Evolutionary conservation across 2,113 vertebrate species (phyloP), one percentile per base, ranked within the genome.

Genomic region (Perccottus glenii): DNA sequence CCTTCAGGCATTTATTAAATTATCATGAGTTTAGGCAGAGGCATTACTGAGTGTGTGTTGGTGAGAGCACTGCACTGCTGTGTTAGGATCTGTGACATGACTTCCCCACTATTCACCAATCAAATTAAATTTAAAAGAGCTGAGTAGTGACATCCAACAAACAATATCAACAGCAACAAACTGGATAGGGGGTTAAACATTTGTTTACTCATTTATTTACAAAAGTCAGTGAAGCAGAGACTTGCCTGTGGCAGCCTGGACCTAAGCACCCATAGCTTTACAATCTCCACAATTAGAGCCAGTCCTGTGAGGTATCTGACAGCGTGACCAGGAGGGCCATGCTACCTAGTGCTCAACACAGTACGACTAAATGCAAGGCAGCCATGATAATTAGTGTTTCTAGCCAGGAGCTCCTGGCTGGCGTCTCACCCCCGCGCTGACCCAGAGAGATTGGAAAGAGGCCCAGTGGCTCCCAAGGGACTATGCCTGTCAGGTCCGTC

Each of bases 1-100:
- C 92, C 91, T 92, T 92, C 77, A 89, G 90, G 89, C 92, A 90
- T 90, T 89, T 87, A 91, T 91, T 83, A 93, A 92, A 91, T 91
- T 85, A 91, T 90, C 88, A 92, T 91, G 88, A 91, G 88, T 88
- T 89, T 86, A 78, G 81, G 87, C 77, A 71, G 77, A 85, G 73
- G 79, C 81, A 78, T 78, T 68, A 67, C 71, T 82, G 66, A 76
- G 84, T 75, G 76, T 75, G 74, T 86, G 77, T 85, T 73, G 73
- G 74, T 55, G 66, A 75, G 76, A 75, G 75, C 40, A 12, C 55
- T 73, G 73, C 64, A 50, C 32, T 52, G 48, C 64, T 65, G 60
- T 63, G 57, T 33, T 47, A 44, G 11, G 12, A 64, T 85, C 62
- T 78, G 79, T 78, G 70, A 80, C 81, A 68, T 14, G 32, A 46